Percentiles rank a stretch among this genome's conserved stretches.
Conservation (phyloP, 2,113 vertebrate genomes). For the Lepus americanus region DNA sequence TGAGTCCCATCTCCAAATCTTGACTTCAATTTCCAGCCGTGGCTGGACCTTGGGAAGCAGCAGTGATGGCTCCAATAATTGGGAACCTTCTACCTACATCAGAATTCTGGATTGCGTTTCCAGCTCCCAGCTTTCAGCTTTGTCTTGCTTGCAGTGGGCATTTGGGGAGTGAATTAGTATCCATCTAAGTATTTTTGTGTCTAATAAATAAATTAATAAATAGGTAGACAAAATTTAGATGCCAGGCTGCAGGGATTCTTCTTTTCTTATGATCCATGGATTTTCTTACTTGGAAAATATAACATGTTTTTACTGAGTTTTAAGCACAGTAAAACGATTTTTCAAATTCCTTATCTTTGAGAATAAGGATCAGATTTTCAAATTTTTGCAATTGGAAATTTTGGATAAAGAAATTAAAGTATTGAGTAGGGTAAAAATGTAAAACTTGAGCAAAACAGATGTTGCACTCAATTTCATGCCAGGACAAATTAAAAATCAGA, state of each 20-base stretch:
- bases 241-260: neutral
- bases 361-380: slow-evolving; percentile 28
- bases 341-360: slow-evolving; percentile 7
- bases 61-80: too few species aligned
- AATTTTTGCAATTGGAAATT: slow-evolving; percentile 71
- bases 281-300: slow-evolving; percentile 13
- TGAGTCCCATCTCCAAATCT: too few species aligned
- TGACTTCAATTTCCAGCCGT: too few species aligned
- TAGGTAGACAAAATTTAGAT: too few species aligned
- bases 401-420: slow-evolving; percentile 67
- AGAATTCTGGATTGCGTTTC: too few species aligned
- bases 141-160: too few species aligned
- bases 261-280: neutral
- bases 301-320: slow-evolving; percentile 20
- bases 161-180: too few species aligned
- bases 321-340: slow-evolving; percentile 4
- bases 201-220: too few species aligned
- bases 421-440: slow-evolving; percentile 78
- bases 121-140: too few species aligned
- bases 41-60: too few species aligned
- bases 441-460: slow-evolving; percentile 86
- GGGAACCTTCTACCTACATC: too few species aligned
- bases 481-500: slow-evolving; percentile 84
- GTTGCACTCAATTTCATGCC: slow-evolving; percentile 76
- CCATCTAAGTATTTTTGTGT: too few species aligned